Percentiles rank a stretch among this genome's conserved stretches.
Conservation (phyloP, 2,113 vertebrate species). For the Ia io region DNA sequence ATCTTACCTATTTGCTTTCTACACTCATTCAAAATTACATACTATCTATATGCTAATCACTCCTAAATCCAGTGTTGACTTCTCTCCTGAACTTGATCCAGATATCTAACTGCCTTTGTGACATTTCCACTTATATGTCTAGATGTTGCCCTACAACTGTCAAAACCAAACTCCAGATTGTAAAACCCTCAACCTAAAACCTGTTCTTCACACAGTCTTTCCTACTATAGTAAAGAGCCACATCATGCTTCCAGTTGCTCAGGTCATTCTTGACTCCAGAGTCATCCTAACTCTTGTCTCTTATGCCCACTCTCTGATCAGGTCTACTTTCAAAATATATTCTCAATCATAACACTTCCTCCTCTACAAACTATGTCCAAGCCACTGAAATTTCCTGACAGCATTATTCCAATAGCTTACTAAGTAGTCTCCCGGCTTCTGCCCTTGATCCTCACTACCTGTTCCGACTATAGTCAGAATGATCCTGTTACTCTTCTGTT, state of each 20-base stretch:
- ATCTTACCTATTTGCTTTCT: not conserved
- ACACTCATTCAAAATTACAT: not conserved
- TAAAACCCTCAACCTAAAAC: not conserved
- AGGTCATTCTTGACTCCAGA: not conserved
- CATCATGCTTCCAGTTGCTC: not conserved
- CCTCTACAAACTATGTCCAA: not conserved
- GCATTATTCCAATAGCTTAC: not conserved
- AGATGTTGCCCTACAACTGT: not conserved
- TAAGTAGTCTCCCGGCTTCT: not conserved
- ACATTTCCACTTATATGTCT: not conserved
- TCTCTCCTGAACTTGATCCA: not conserved
- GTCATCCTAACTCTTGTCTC: not conserved
- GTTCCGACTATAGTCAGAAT: not conserved
- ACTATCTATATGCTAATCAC: not conserved
- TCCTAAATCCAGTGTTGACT: not conserved
- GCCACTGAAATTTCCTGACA: not conserved
- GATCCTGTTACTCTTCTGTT: not conserved
- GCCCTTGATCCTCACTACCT: not conserved
- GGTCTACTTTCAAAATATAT: constrained; percentile 7
- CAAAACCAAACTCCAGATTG: not conserved
- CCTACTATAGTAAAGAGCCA: not conserved
- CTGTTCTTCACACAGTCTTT: not conserved
- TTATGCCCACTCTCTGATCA: not conserved
- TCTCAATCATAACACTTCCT: not conserved
- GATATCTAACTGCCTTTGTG: not conserved